These are phyloP conservation scores for Caenorhabditis wallacei DNA, from an alignment of 2,888 invertebrate genomes.

Conservation along the genomic window DNA sequence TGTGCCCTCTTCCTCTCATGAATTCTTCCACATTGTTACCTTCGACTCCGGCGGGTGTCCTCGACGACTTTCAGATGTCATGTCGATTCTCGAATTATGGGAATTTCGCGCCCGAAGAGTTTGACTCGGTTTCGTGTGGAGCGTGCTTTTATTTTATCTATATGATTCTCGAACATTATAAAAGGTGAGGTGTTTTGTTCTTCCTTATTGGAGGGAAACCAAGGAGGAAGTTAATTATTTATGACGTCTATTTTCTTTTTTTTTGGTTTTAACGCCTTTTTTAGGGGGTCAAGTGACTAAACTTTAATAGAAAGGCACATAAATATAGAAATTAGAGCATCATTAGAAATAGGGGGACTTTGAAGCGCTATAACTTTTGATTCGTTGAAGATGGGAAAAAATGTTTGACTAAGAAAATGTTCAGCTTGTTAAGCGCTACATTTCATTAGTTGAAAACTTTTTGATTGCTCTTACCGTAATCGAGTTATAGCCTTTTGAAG, in stretches of 20 bases:
- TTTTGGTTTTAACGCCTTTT: slow-evolving; percentile 11
- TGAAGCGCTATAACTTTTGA: no score
- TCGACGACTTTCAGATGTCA: slow-evolving; percentile 64
- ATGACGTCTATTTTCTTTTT: slow-evolving; percentile 13
- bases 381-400: no score
- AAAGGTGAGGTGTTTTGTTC: slow-evolving; percentile 35
- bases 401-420: no score
- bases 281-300: background rate
- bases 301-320: no score
- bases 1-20: background rate
- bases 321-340: no score
- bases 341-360: no score
- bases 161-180: slow-evolving; percentile 55
- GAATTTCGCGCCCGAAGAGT: slow-evolving; percentile 55
- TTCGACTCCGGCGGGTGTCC: background rate
- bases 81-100: slow-evolving; percentile 68
- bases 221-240: slow-evolving; percentile 33
- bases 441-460: no score
- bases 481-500: no score
- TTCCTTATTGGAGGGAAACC: slow-evolving; percentile 13
- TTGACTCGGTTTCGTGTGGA: slow-evolving; percentile 69
- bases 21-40: slow-evolving; percentile 21
- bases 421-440: no score
- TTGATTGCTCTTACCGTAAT: no score
- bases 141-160: slow-evolving; percentile 72